phyloP scores from a whole-genome alignment of 2,888 invertebrate genomes.

The Spodoptera picta region DNA sequence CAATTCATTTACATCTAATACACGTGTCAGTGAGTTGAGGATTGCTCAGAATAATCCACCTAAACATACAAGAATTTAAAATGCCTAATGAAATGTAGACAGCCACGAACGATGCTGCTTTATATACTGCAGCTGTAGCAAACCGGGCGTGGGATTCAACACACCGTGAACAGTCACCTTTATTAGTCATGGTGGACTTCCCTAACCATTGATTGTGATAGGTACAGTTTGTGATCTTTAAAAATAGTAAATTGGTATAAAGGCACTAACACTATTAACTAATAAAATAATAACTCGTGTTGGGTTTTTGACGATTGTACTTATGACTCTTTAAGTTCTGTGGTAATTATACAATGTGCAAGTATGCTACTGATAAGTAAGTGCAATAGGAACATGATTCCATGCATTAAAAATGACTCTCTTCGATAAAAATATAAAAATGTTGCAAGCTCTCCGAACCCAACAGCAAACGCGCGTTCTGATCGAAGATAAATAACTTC shows the following conservation, averaged over 20 bases:
- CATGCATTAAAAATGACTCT: neutral
- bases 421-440: too few relatives aligned
- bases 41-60: too few relatives aligned
- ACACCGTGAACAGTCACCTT: constrained; percentile 34
- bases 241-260: constrained; percentile 2
- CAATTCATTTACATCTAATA: too few relatives aligned
- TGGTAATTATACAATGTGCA: too few relatives aligned
- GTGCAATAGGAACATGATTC: neutral
- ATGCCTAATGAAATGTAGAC: constrained; percentile 20
- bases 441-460: too few relatives aligned
- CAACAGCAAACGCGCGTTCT: constrained; percentile 10
- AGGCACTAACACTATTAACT: too few relatives aligned
- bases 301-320: too few relatives aligned
- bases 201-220: constrained; percentile 33
- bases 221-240: constrained; percentile 12
- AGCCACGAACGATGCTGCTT: constrained; percentile 5
- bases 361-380: too few relatives aligned
- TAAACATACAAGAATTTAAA: too few relatives aligned
- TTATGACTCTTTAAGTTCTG: too few relatives aligned
- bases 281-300: too few relatives aligned
- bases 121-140: constrained; percentile 1
- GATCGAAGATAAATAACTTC: constrained; percentile 21
- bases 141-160: constrained; percentile 21
- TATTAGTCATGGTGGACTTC: constrained; percentile 43
- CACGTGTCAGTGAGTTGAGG: too few relatives aligned